phyloP scores from a whole-genome alignment of 1,140 invertebrate genomes.

The Temnothorax nylanderi region DNA sequence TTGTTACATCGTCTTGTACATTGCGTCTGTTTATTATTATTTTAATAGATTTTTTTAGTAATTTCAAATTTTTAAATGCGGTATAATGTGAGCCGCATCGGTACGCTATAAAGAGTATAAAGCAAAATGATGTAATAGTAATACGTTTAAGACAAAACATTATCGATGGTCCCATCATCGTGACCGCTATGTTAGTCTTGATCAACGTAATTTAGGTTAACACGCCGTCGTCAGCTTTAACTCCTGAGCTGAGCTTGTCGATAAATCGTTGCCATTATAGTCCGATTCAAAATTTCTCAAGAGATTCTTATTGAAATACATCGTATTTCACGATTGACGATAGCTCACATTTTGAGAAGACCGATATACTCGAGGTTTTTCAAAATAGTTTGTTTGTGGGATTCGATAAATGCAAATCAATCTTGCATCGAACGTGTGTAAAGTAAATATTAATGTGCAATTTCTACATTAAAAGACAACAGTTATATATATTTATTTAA shows the following conservation, averaged over 20 bases:
- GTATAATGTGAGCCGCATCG: neutral
- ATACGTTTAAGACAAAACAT: conserved; percentile 45
- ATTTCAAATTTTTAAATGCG: neutral
- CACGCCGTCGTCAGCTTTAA: conserved; percentile 38
- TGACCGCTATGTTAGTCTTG: conserved; percentile 41
- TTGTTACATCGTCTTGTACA: neutral
- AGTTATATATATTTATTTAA: neutral
- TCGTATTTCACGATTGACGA: neutral
- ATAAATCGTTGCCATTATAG: conserved; percentile 59
- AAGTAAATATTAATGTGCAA: neutral
- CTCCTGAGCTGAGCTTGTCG: neutral
- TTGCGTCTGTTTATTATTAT: neutral
- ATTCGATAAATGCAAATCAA: neutral
- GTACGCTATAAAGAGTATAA: neutral
- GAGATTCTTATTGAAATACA: neutral
- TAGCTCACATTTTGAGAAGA: neutral
- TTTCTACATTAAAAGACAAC: neutral
- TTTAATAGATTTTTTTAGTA: neutral
- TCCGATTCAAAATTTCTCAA: conserved; percentile 42
- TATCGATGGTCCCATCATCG: conserved; percentile 10
- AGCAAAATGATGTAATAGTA: conserved; percentile 1
- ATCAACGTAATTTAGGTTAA: conserved; percentile 57
- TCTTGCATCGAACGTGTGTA: neutral
- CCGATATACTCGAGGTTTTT: neutral
- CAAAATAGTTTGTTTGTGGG: neutral